Evolutionary conservation across 2,113 vertebrate genomes (phyloP).

Genomic region (Lontra canadensis): DNA sequence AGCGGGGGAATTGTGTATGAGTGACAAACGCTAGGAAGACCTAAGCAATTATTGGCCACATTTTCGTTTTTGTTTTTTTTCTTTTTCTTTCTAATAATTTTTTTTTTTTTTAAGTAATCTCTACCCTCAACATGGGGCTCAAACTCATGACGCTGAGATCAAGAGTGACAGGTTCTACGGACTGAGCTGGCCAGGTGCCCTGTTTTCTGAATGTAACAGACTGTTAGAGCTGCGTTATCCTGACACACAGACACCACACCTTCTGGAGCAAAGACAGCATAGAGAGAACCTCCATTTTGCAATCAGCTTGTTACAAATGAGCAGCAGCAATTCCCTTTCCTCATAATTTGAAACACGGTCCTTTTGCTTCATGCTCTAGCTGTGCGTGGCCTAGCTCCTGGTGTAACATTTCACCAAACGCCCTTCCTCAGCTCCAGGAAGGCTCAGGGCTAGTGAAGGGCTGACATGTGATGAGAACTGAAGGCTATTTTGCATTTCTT

Average conservation of each 20-base stretch:
- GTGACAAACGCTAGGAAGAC: neutral
- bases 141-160: neutral
- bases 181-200: neutral
- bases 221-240: neutral
- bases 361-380: neutral
- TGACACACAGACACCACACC: fast-evolving
- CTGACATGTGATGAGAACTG: neutral
- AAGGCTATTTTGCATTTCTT: neutral
- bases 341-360: neutral
- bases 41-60: neutral
- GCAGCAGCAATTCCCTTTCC: neutral
- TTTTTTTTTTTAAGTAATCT: neutral
- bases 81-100: neutral
- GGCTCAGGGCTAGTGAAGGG: neutral
- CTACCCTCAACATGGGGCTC: neutral
- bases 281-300: neutral
- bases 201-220: neutral
- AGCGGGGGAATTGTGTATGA: neutral
- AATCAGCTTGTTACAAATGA: neutral
- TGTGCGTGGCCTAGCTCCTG: neutral
- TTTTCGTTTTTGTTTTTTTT: neutral
- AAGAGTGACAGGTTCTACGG: neutral
- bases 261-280: too few relatives aligned
- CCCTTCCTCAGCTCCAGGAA: neutral
- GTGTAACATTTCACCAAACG: neutral